Evolutionary conservation across 2,888 invertebrate genomes (phyloP).

Genomic region (Cheilosia impressa): DNA sequence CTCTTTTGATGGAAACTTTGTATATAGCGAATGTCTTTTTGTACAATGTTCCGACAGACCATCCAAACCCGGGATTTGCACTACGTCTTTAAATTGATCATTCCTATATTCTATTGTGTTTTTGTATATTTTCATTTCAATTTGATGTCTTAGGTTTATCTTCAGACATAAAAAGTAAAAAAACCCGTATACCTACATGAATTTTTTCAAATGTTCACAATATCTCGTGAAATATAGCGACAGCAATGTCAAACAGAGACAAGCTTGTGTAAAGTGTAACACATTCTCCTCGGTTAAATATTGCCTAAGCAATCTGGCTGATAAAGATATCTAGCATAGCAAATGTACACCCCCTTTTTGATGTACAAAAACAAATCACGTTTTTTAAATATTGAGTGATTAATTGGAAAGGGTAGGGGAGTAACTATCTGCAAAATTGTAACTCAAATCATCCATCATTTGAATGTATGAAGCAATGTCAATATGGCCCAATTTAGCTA

Average conservation of each 20-base stretch:
- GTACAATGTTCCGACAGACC: too few relatives aligned
- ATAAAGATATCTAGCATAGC: conserved; percentile 2
- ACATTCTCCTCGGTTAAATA: neutral
- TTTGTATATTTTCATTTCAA: too few relatives aligned
- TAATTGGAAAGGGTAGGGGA: neutral
- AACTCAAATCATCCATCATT: conserved; percentile 48
- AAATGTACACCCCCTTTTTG: conserved; percentile 9
- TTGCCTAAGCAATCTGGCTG: neutral
- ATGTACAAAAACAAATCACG: neutral
- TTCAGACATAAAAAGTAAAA: too few relatives aligned
- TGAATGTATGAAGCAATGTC: conserved; percentile 48
- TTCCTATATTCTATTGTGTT: too few relatives aligned
- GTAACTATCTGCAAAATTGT: neutral
- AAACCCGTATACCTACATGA: too few relatives aligned
- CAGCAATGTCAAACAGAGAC: neutral
- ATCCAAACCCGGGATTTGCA: too few relatives aligned
- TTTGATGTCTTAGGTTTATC: too few relatives aligned
- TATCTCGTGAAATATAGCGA: too few relatives aligned
- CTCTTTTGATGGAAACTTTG: too few relatives aligned
- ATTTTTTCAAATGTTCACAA: too few relatives aligned
- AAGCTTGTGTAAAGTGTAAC: neutral
- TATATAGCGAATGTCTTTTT: too few relatives aligned
- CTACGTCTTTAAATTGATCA: too few relatives aligned
- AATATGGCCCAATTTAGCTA: conserved; percentile 47
- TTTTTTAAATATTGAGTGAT: neutral